These are phyloP conservation scores for Lutraria lutraria DNA, from an alignment of 2,888 invertebrate species.

Conservation along the genomic window DNA sequence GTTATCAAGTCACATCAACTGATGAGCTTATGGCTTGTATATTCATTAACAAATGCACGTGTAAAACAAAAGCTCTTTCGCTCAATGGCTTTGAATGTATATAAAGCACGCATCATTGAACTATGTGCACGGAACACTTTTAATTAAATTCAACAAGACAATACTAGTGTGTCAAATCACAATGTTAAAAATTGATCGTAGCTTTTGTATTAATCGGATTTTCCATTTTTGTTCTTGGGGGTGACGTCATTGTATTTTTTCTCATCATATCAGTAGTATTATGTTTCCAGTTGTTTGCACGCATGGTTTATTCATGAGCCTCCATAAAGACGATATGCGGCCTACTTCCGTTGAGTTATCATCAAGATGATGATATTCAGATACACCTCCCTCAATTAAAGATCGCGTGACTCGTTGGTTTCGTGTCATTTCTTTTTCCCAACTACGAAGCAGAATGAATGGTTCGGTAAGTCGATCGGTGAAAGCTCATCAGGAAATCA, in stretches of 20 bases:
- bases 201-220: not conserved
- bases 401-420: not conserved
- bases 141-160: no score
- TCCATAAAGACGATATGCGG: not conserved
- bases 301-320: not conserved
- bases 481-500: no score
- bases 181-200: not conserved
- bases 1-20: no score
- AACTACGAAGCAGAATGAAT: no score
- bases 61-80: no score
- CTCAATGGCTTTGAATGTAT: no score
- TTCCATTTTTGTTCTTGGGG: not conserved
- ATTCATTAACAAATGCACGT: no score
- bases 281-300: not conserved
- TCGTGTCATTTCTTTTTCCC: not conserved
- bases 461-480: no score
- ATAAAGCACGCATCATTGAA: no score
- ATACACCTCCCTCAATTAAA: not conserved
- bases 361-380: not conserved
- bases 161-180: no score
- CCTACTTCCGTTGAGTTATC: not conserved
- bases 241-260: not conserved
- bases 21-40: no score
- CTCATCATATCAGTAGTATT: not conserved
- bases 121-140: no score